Base-by-base conservation (phyloP, 2,888 invertebrate species). In the Liposcelis brunnea region DNA sequence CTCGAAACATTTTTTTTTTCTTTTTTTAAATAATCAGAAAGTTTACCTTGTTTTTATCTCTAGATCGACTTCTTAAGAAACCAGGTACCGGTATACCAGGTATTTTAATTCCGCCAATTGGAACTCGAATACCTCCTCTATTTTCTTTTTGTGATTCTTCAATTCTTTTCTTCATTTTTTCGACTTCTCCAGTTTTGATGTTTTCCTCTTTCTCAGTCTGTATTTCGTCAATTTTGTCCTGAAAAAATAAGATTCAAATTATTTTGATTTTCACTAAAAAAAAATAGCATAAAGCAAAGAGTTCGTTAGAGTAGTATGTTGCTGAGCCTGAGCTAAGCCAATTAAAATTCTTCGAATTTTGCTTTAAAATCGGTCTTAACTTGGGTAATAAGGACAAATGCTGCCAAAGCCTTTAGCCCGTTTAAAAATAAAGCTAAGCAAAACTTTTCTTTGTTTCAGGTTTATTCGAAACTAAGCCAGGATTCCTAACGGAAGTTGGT, bases 21-120 rank as follows among this genome's bases (percentile, higher is more conserved):
- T 56, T 56, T 32, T 53, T 45, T 46, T 61, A 10, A 21, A 31
- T 1, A 35, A 26, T 19, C 10, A 8, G 33, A 35, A 10, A 18
- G 36, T 53, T 51, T 65, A 78, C 79, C 74, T 76, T 83, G 63
- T 68, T 72, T 52, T 72, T 77, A 60, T 79, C 79, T 58, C 75
- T 77, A 50, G 82, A 80, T 53, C 77, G 77, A 54, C 80, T 75
- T 49, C 77, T 79, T 56, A 84, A 84, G 65, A 84, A 85, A 12
- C 84, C 84, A 3, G 85, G 85, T 75, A 85, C 79, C 65, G 83
- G 82, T 51, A 85, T 81, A 12, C 84, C 84, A 3, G 85, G 85
- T 75, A 85, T 79, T 65, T 84, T 83, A 51, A 85, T 81, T n/a
- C 82, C 85, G 43, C 84, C 85, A 55, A 84, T 85, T 3, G 85